These are phyloP conservation scores for Oscheius sp. DNA, from an alignment of 2,888 invertebrate genomes.

Conservation along the genomic window DNA sequence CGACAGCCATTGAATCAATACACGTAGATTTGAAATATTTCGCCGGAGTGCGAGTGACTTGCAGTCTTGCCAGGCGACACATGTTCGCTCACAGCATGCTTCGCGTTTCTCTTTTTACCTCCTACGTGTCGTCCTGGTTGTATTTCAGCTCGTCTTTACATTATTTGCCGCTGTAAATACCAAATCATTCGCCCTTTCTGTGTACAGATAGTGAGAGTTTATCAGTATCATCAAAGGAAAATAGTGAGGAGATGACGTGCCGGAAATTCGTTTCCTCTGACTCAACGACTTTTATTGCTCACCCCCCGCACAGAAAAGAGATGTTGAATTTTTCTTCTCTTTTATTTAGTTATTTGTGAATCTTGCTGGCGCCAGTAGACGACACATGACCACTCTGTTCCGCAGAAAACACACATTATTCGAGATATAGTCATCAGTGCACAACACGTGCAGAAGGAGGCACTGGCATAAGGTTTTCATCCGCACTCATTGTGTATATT, in stretches of 20 bases:
- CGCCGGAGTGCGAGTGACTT: slow-evolving; percentile 19
- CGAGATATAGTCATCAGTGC: slow-evolving; percentile 12
- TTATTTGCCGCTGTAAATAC: no score
- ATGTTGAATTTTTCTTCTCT: no score
- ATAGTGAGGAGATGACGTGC: no score
- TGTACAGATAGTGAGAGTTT: no score
- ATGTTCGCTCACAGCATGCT: slow-evolving; percentile 19
- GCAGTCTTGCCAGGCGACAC: slow-evolving; percentile 15
- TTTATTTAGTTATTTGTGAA: slow-evolving; percentile 7
- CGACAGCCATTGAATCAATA: slow-evolving; percentile 9
- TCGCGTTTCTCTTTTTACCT: slow-evolving; percentile 27
- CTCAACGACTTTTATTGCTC: no score
- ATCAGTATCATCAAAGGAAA: no score
- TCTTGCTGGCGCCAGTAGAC: slow-evolving; percentile 16
- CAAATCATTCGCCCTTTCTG: no score
- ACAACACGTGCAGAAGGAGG: slow-evolving; percentile 5
- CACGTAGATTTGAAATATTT: slow-evolving; percentile 14
- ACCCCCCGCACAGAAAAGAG: no score
- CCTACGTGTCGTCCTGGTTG: no score
- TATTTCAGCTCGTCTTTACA: no score
- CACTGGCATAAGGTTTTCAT: not conserved
- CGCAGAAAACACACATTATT: slow-evolving; percentile 18
- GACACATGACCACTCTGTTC: slow-evolving; percentile 21
- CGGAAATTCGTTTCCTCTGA: no score
- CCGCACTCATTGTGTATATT: slow-evolving; percentile 9